A percentile compares a stretch with the other conserved stretches of the same genome.
Conservation (phyloP, 2,797 vertebrate genomes). For the Leptoclinus maculatus region DNA sequence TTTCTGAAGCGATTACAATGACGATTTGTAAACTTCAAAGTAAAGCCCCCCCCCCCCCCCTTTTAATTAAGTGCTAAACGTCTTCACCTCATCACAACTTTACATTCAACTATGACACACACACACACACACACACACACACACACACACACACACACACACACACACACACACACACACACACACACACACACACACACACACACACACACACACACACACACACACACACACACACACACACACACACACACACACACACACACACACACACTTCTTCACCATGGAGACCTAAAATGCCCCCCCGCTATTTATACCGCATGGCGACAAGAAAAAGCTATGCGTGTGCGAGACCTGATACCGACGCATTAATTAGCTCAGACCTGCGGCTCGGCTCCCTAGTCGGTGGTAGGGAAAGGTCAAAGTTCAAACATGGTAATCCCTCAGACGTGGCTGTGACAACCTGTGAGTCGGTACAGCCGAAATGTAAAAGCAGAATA, state of each 20-base stretch:
- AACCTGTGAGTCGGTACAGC: not conserved
- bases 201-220: constrained; percentile 24
- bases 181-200: not conserved
- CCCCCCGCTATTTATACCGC: constrained; percentile 29
- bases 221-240: constrained; percentile 23
- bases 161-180: not conserved
- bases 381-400: not conserved
- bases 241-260: no score
- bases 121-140: constrained; percentile 17
- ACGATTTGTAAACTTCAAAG: not conserved
- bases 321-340: not conserved
- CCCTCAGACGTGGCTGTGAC: not conserved
- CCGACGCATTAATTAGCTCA: not conserved
- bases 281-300: constrained; percentile 6
- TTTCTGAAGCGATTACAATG: not conserved
- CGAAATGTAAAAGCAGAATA: constrained; percentile 14
- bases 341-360: not conserved
- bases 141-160: constrained; percentile 23
- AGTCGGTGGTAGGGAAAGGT: not conserved
- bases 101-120: no score
- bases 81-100: not conserved
- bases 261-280: constrained; percentile 26
- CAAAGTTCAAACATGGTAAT: constrained; percentile 16
- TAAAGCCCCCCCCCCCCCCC: not conserved
- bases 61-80: not conserved